A percentile compares a stretch with the other conserved stretches of the same genome.
Conservation (phyloP, 2,113 vertebrate species). For the Poeciliopsis turrubarensis region DNA sequence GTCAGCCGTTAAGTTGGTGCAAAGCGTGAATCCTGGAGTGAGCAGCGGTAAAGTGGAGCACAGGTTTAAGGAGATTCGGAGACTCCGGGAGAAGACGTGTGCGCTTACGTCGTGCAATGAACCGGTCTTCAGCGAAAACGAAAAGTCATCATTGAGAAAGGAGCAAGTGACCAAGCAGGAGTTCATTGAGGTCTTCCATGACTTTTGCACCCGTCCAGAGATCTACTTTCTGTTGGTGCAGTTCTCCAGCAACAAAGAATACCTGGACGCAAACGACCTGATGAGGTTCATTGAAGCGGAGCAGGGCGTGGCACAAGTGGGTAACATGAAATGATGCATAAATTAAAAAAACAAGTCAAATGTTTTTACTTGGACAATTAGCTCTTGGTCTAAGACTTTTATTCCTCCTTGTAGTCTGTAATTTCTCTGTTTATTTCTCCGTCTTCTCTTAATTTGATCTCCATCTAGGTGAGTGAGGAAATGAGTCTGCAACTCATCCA, state of each 20-base stretch:
- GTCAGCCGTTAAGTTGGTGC: slow-evolving; percentile 86
- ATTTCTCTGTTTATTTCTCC: not conserved
- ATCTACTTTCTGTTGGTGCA: slow-evolving; percentile 97
- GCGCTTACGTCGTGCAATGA: slow-evolving; percentile 39
- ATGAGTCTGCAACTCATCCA: slow-evolving; percentile 90
- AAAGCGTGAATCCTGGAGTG: slow-evolving; percentile 88
- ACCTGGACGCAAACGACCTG: slow-evolving; percentile 92
- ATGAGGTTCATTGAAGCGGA: slow-evolving; percentile 97
- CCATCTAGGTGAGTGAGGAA: slow-evolving; percentile 85
- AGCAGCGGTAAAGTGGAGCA: slow-evolving; percentile 88
- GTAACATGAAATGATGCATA: slow-evolving; percentile 32
- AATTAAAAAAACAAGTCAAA: slow-evolving; percentile 5
- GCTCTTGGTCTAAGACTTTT: not conserved
- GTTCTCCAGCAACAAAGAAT: slow-evolving; percentile 99
- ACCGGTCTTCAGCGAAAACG: slow-evolving; percentile 32
- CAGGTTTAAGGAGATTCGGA: slow-evolving; percentile 92
- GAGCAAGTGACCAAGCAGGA: slow-evolving; percentile 85
- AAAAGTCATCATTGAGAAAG: slow-evolving; percentile 24
- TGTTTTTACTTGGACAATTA: not conserved
- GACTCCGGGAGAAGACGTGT: slow-evolving; percentile 84
- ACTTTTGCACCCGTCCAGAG: slow-evolving; percentile 95
- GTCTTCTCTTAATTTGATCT: not conserved
- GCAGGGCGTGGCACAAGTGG: slow-evolving; percentile 91
- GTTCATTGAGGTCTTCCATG: slow-evolving; percentile 93
- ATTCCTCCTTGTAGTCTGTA: not conserved